Evolutionary conservation across 2,797 vertebrate genomes (phyloP).

Genomic region (Perodicticus potto): DNA sequence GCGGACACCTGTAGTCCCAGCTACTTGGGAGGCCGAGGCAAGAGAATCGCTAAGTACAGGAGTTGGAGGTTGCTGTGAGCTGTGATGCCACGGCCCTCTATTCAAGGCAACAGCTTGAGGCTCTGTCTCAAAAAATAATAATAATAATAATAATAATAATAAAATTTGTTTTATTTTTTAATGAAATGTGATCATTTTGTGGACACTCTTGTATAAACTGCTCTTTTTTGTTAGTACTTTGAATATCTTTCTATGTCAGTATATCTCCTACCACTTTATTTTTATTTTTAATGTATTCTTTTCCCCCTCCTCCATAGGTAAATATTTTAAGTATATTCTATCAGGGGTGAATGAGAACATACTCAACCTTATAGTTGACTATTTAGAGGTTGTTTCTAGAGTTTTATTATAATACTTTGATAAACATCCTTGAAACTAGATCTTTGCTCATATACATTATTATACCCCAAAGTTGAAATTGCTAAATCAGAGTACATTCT

Average conservation of each 20-base stretch:
- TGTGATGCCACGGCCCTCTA: no score
- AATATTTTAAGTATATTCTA: background rate
- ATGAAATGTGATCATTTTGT: background rate
- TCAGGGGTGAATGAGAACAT: background rate
- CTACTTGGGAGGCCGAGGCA: no score
- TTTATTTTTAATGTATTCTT: constrained; percentile 3
- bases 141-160: no score
- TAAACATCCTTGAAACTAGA: background rate
- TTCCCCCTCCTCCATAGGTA: no score
- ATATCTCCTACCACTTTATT: constrained; percentile 29
- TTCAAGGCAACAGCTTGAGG: no score
- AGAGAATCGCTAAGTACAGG: no score
- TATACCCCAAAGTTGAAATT: constrained; percentile 36
- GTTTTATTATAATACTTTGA: constrained; percentile 23
- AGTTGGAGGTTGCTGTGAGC: no score
- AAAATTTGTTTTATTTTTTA: constrained; percentile 22
- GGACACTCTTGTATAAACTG: background rate
- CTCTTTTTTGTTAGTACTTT: constrained; percentile 28
- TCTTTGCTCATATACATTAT: constrained; percentile 5
- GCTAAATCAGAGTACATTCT: background rate
- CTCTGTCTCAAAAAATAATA: no score
- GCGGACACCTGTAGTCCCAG: no score
- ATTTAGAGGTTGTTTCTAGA: constrained; percentile 27
- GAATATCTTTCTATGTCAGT: background rate
- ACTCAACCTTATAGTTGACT: constrained; percentile 31